Percentiles rank a stretch among this genome's conserved stretches.
phyloP scores from a whole-genome alignment of 2,888 invertebrate species.

The Melanotus villosus region DNA sequence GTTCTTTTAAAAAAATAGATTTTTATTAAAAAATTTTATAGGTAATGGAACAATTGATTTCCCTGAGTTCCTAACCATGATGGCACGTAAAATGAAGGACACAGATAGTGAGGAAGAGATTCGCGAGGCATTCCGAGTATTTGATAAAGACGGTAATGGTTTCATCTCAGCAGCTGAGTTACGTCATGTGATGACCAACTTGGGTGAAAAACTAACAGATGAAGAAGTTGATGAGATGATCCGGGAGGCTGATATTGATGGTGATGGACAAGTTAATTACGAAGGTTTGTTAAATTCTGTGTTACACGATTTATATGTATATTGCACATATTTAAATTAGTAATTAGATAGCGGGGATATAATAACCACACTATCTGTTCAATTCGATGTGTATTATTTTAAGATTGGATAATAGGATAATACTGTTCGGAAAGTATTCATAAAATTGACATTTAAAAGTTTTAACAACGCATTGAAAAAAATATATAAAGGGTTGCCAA shows the following conservation, averaged over 20 bases:
- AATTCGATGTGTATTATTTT: not conserved
- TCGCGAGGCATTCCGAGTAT: constrained; percentile 98
- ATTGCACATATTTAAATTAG: constrained; percentile 19
- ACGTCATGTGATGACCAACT: constrained; percentile 99
- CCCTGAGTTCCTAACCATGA: constrained; percentile 99
- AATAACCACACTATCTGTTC: not conserved
- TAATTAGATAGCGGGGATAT: constrained; percentile 9
- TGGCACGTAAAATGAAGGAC: constrained; percentile 99
- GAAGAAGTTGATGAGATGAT: constrained; percentile 99
- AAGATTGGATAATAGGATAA: no score
- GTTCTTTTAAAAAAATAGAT: no score
- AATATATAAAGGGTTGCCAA: no score
- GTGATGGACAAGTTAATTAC: constrained; percentile 99
- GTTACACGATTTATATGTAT: constrained; percentile 10
- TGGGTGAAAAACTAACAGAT: constrained; percentile 98
- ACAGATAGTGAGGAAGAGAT: constrained; percentile 99
- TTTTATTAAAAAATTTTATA: no score
- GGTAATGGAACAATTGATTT: constrained; percentile 99
- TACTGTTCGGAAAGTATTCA: no score
- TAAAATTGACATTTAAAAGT: no score
- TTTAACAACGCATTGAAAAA: no score
- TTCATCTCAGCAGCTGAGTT: constrained; percentile 98
- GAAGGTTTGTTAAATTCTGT: constrained; percentile 75
- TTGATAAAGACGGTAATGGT: constrained; percentile 99
- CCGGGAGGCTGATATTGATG: constrained; percentile 98